A percentile compares a stretch with the other conserved stretches of the same genome.
Conservation (phyloP, 2,888 invertebrate genomes). For the Drosophila imparisetae region DNA sequence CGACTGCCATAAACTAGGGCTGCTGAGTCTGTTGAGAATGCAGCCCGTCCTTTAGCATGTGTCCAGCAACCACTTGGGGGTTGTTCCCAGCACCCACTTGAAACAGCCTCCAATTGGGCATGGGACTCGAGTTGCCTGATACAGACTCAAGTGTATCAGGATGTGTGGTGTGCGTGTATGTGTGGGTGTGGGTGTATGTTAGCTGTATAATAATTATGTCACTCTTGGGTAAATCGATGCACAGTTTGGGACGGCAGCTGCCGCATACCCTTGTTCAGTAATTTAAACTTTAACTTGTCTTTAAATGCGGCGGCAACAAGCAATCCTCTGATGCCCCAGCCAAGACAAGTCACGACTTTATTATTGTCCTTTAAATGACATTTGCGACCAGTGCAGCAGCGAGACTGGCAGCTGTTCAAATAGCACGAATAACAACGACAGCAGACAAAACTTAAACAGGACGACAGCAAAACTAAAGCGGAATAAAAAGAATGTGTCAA, state of each 20-base stretch:
- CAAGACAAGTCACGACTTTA: conserved; percentile 44
- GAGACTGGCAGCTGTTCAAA: conserved; percentile 25
- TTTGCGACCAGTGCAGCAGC: conserved; percentile 65
- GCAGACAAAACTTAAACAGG: conserved; percentile 12
- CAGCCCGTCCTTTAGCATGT: conserved; percentile 51
- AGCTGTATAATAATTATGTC: conserved; percentile 74
- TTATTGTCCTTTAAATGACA: conserved; percentile 79
- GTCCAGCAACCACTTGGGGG: conserved; percentile 64
- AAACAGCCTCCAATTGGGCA: conserved; percentile 37
- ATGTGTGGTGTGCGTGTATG: conserved; percentile 1
- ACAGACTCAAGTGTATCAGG: not conserved
- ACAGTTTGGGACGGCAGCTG: conserved; percentile 43
- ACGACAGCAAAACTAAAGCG: conserved; percentile 4
- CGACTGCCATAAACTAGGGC: conserved; percentile 64
- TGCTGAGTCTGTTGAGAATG: conserved; percentile 21
- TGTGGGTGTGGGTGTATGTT: conserved; percentile 36
- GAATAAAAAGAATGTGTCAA: conserved; percentile 68
- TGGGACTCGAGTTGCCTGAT: conserved; percentile 36
- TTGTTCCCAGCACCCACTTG: conserved; percentile 35
- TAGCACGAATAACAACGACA: conserved; percentile 5
- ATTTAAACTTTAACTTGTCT: conserved; percentile 78
- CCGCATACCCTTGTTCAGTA: conserved; percentile 61
- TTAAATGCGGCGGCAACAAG: conserved; percentile 58
- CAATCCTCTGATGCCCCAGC: conserved; percentile 13
- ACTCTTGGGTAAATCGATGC: conserved; percentile 69